These are phyloP conservation scores for Rhinichthys osculus DNA, from an alignment of 2,797 vertebrate genomes.

Conservation along the genomic window DNA sequence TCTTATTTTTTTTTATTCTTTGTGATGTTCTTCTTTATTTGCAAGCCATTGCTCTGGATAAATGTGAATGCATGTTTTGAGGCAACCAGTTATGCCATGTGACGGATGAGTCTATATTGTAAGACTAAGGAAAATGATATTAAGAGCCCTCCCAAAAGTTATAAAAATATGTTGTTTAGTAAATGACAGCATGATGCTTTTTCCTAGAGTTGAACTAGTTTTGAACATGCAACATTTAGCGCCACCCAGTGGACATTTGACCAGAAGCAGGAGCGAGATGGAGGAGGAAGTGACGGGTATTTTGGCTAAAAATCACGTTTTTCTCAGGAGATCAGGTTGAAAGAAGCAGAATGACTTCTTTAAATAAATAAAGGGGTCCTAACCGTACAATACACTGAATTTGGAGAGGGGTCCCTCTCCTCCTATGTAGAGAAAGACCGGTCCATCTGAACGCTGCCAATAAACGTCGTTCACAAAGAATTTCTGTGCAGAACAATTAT, in stretches of 20 bases:
- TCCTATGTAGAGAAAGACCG: conserved; percentile 85
- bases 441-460: conserved; percentile 77
- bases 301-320: not conserved
- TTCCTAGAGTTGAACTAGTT: not conserved
- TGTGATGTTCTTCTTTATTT: not conserved
- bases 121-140: not conserved
- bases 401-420: conserved; percentile 80
- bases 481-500: conserved; percentile 67
- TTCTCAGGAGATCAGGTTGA: not conserved
- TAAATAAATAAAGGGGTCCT: not conserved
- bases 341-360: not conserved
- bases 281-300: not conserved
- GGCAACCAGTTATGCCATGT: not conserved
- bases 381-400: conserved; percentile 78
- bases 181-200: not conserved
- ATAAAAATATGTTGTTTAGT: not conserved
- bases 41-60: not conserved
- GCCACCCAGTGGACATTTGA: not conserved
- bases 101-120: not conserved
- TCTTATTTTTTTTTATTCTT: not conserved
- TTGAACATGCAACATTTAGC: not conserved
- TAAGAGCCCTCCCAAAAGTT: not conserved
- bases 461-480: conserved; percentile 82
- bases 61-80: not conserved
- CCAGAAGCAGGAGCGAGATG: not conserved